These are phyloP conservation scores for Eublepharis macularius DNA, from an alignment of 2,113 vertebrate species.

Conservation along the genomic window DNA sequence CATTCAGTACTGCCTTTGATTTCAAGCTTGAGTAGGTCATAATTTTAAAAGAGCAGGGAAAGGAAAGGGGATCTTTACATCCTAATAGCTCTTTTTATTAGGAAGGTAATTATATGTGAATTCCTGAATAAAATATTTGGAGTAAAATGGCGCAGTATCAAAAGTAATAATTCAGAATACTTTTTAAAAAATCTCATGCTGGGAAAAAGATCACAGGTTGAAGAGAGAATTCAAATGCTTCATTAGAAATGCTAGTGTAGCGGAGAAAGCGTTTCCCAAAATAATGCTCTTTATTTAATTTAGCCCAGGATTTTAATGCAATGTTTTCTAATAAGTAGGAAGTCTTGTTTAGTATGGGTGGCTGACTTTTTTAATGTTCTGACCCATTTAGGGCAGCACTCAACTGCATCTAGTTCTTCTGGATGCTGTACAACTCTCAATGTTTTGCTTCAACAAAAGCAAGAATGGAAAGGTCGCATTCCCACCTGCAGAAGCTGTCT, in stretches of 20 bases:
- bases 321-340: slow-evolving; percentile 26
- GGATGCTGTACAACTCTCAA: neutral
- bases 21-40: slow-evolving; percentile 79
- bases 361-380: neutral
- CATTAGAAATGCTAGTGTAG: slow-evolving; percentile 57
- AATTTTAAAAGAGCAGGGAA: slow-evolving; percentile 75
- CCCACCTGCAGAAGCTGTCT: rapidly evolving
- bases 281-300: slow-evolving; percentile 54
- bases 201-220: slow-evolving; percentile 59
- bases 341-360: neutral
- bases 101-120: slow-evolving; percentile 76
- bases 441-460: neutral
- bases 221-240: slow-evolving; percentile 66
- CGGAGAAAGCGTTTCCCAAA: slow-evolving; percentile 47
- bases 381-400: neutral
- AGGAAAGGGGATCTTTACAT: slow-evolving; percentile 75
- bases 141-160: slow-evolving; percentile 72
- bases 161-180: slow-evolving; percentile 74
- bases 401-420: neutral
- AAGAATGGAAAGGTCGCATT: neutral
- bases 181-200: slow-evolving; percentile 58
- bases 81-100: slow-evolving; percentile 79
- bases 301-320: slow-evolving; percentile 50
- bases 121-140: slow-evolving; percentile 74
- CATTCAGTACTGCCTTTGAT: slow-evolving; percentile 76